Evolutionary conservation across 2,888 invertebrate species (phyloP).

Genomic region (Meta bourneti): DNA sequence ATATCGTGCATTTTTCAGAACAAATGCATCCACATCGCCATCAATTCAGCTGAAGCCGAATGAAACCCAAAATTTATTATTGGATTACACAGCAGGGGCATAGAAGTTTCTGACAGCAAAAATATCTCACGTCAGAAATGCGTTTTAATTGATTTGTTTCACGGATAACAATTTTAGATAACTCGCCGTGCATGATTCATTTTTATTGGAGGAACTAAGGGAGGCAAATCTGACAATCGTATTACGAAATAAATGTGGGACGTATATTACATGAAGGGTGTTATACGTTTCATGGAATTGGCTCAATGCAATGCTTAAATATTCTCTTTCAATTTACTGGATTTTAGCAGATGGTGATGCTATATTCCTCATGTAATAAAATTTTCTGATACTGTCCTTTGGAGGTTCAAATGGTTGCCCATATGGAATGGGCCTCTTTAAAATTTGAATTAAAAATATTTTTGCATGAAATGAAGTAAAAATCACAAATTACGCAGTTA

Average conservation of each 20-base stretch:
- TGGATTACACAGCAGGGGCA: neutral
- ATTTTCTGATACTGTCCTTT: no score
- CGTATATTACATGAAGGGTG: neutral
- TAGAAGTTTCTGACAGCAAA: constrained; percentile 14
- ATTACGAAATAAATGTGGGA: neutral
- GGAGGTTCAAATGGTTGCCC: no score
- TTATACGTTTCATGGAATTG: neutral
- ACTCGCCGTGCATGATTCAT: neutral
- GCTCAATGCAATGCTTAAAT: neutral
- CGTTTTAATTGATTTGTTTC: constrained; percentile 22
- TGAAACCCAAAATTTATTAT: constrained; percentile 4
- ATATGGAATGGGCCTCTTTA: no score
- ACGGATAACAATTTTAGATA: neutral
- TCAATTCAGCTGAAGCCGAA: neutral
- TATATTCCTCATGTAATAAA: no score
- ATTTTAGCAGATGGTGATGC: no score
- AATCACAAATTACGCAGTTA: no score
- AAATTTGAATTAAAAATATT: no score
- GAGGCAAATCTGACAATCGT: neutral
- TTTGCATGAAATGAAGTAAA: no score
- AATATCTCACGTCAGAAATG: constrained; percentile 4
- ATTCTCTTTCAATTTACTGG: no score
- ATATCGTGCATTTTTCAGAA: neutral
- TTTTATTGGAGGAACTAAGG: neutral
- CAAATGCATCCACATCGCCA: neutral